These are phyloP conservation scores for Melanotaenia boesemani DNA, from an alignment of 2,797 vertebrate genomes.

Conservation along the genomic window DNA sequence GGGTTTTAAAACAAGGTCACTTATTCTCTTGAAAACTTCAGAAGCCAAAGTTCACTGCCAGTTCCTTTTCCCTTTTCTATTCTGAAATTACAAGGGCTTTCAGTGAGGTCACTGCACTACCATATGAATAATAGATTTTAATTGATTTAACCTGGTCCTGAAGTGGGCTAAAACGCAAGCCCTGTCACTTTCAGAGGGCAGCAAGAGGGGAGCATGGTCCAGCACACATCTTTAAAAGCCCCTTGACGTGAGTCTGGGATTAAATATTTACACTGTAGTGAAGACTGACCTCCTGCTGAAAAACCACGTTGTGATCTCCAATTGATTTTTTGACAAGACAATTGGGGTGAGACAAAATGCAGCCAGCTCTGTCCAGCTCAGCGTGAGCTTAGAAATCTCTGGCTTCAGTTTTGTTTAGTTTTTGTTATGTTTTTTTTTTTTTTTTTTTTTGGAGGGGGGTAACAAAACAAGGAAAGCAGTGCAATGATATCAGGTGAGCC, in stretches of 20 bases:
- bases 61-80: conserved; percentile 72
- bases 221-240: conserved; percentile 94
- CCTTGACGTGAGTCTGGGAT: conserved; percentile 90
- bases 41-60: conserved; percentile 74
- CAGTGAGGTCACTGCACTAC: conserved; percentile 73
- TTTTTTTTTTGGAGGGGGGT: too few species aligned
- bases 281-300: conserved; percentile 90
- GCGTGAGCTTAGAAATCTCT: conserved; percentile 27
- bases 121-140: conserved; percentile 96
- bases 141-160: conserved; percentile 97
- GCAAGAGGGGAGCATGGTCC: conserved; percentile 87
- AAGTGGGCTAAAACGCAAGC: conserved; percentile 91
- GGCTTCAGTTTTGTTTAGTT: conserved; percentile 19
- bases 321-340: conserved; percentile 94
- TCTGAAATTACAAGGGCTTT: conserved; percentile 78
- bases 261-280: conserved; percentile 92
- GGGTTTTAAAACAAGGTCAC: conserved; percentile 73
- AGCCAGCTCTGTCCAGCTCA: conserved; percentile 59
- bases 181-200: conserved; percentile 91
- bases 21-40: conserved; percentile 69
- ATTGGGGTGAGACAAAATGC: conserved; percentile 91
- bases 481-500: conserved; percentile 32
- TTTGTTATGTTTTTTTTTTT: too few species aligned
- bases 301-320: conserved; percentile 91
- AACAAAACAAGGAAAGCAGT: conserved; percentile 12